Conservation (phyloP, 2,797 vertebrate species). For the Phoxinus dragarum region DNA sequence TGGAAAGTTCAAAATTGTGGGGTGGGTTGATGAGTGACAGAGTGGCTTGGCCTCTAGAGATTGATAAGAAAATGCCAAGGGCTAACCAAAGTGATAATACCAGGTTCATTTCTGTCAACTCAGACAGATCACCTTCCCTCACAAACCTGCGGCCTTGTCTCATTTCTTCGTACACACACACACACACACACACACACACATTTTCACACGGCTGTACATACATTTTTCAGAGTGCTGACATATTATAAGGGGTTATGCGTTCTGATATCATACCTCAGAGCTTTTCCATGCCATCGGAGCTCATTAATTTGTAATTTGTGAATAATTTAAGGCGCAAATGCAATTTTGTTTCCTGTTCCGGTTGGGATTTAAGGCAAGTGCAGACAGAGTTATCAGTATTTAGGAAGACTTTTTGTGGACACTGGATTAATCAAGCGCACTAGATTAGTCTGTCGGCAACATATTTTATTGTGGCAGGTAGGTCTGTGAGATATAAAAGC, state of each 20-base stretch:
- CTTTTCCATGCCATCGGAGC: conserved; percentile 54
- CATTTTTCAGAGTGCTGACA: conserved; percentile 44
- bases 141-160: conserved; percentile 13
- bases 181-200: background rate
- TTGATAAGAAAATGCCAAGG: conserved; percentile 63
- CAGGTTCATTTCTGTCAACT: conserved; percentile 64
- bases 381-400: conserved; percentile 69
- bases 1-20: conserved; percentile 7
- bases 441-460: conserved; percentile 35
- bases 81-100: conserved; percentile 59
- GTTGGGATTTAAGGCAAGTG: conserved; percentile 58
- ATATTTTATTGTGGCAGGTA: conserved; percentile 63
- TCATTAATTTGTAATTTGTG: conserved; percentile 55
- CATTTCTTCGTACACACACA: background rate
- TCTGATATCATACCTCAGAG: conserved; percentile 32
- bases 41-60: conserved; percentile 55
- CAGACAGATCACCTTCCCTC: conserved; percentile 47
- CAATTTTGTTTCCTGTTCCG: conserved; percentile 36
- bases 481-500: conserved; percentile 64
- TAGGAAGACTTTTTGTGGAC: conserved; percentile 58
- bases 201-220: conserved; percentile 15
- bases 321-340: conserved; percentile 30
- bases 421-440: conserved; percentile 17
- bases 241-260: conserved; percentile 42
- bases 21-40: conserved; percentile 32